Evolutionary conservation across 2,113 vertebrate genomes (phyloP), one percentile per base, ranked within the genome.

Genomic region (Pluvialis apricaria): DNA sequence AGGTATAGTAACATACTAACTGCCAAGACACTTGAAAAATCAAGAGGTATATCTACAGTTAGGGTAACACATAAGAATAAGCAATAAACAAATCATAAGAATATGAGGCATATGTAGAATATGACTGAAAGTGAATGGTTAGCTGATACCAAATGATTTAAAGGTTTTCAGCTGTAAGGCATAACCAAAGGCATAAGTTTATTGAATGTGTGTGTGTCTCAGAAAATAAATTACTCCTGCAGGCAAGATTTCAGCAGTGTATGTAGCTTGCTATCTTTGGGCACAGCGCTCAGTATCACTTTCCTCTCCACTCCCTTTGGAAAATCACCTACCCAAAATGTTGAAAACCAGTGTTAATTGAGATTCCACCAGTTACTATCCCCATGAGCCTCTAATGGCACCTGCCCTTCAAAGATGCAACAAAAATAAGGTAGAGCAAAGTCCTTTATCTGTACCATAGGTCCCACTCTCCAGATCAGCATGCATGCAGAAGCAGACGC

Each of bases 21-120:
- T 93, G 76, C 61, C 60, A 75, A 80, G 42, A 25, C 66, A 85
- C 75, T 75, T 96, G 89, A 94, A 66, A 90, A 87, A 96, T 93
- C 80, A 92, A 69, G 72, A 86, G 45, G n/a, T 70, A 44, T 79
- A 89, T 87, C 89, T 94, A 90, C 82, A 86, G 82, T 54, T 88
- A 90, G 13, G 18, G 40, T 26, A 86, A 86, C 31, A 55, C 38
- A 36, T 47, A 64, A 78, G 25, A 94, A 73, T 70, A 83, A 84
- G 69, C n/a, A 64, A 42, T 65, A 90, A 95, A 70, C 40, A 94
- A 91, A 81, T 91, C 68, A 42, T 42, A 73, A 65, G 24, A 78
- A 38, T 73, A 38, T 10, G n/a, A 94, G 34, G 60, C 57, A 22
- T 31, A 26, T 13, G 24, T 64, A 47, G 49, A 45, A 7, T 34